These are phyloP conservation scores for Sminthurides aquaticus DNA, from an alignment of 2,888 invertebrate genomes.

Conservation along the genomic window DNA sequence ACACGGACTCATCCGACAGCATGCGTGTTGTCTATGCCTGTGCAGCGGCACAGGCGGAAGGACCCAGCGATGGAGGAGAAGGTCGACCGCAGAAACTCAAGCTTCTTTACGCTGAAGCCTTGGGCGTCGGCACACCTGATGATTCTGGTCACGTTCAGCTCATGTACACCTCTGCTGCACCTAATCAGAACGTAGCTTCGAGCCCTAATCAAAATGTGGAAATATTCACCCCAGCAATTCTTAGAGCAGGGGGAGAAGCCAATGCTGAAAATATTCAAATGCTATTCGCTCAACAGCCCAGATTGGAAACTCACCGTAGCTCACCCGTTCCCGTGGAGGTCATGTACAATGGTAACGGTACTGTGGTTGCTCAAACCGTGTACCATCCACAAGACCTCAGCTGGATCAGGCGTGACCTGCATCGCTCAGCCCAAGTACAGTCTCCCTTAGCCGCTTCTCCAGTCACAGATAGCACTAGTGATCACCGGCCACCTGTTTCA, in stretches of 20 bases:
- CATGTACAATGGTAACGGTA: constrained; percentile 22
- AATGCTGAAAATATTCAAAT: constrained; percentile 24
- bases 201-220: constrained; percentile 19
- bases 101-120: constrained; percentile 36
- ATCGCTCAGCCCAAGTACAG: neutral
- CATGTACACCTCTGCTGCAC: constrained; percentile 33
- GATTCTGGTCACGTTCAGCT: constrained; percentile 29
- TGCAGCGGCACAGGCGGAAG: constrained; percentile 32
- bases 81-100: constrained; percentile 32
- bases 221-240: constrained; percentile 14
- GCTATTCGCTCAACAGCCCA: constrained; percentile 21
- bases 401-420: constrained; percentile 10
- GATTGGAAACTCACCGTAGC: neutral
- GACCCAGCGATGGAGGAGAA: constrained; percentile 26
- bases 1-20: constrained; percentile 11
- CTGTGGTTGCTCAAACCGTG: constrained; percentile 17
- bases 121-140: constrained; percentile 28
- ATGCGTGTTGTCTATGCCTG: constrained; percentile 32
- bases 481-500: neutral
- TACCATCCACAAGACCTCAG: constrained; percentile 12
- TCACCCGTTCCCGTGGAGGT: constrained; percentile 25
- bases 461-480: neutral
- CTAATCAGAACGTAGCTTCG: constrained; percentile 28
- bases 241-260: constrained; percentile 15
- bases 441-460: neutral